Evolutionary conservation across 2,113 vertebrate genomes (phyloP).

Genomic region (Paracanthobrama guichenoti): DNA sequence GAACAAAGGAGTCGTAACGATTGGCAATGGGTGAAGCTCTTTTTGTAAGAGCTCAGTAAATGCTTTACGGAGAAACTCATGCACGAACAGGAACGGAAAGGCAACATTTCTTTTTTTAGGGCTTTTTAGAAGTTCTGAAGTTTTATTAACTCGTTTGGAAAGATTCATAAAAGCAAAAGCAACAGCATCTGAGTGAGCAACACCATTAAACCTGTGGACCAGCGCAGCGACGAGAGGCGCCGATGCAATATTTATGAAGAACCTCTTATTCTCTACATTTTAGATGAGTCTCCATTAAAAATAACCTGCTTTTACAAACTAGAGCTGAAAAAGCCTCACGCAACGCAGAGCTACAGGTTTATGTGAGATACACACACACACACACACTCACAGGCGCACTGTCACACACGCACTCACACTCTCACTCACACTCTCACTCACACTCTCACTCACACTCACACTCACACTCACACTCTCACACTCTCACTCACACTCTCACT

Average conservation of each 20-base stretch:
- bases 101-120: conserved; percentile 1
- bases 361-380: not conserved
- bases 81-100: not conserved
- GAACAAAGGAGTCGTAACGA: not conserved
- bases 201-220: conserved; percentile 58
- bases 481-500: too few species aligned
- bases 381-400: not conserved
- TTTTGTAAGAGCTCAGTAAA: not conserved
- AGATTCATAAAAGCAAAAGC: conserved; percentile 40
- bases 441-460: too few species aligned
- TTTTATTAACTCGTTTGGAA: conserved; percentile 31
- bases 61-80: not conserved
- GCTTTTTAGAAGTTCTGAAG: conserved; percentile 21
- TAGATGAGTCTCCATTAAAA: conserved; percentile 62
- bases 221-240: conserved; percentile 15
- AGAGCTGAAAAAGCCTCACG: conserved; percentile 35
- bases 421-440: not conserved
- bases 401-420: too few species aligned
- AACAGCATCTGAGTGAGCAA: conserved; percentile 52
- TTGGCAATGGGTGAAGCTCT: not conserved
- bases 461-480: too few species aligned
- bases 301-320: conserved; percentile 56
- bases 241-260: conserved; percentile 61
- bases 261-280: conserved; percentile 62
- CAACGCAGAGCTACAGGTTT: conserved; percentile 38